phyloP scores from a whole-genome alignment of 2,797 vertebrate genomes.

The Lepus townsendii region DNA sequence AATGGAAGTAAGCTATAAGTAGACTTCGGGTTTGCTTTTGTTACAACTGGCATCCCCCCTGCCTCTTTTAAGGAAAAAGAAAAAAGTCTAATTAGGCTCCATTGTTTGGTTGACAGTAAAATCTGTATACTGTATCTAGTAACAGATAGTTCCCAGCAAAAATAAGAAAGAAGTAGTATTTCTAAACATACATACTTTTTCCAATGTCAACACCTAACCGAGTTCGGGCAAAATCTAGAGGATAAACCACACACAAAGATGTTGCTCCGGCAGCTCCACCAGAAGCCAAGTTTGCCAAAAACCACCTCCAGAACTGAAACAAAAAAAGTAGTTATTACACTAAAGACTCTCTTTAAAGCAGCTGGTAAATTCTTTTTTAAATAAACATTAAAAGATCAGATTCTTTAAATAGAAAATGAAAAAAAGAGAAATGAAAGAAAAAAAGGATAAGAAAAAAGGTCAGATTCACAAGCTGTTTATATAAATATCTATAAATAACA shows the following conservation, averaged over 20 bases:
- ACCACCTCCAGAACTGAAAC: slow-evolving; percentile 85
- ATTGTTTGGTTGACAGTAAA: background rate
- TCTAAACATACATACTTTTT: slow-evolving; percentile 79
- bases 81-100: slow-evolving; percentile 20
- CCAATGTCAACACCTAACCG: slow-evolving; percentile 82
- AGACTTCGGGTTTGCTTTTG: background rate
- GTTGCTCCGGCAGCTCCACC: slow-evolving; percentile 85
- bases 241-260: slow-evolving; percentile 84
- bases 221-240: slow-evolving; percentile 83
- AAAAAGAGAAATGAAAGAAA: no score
- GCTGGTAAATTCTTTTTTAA: slow-evolving; percentile 1
- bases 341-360: slow-evolving; percentile 38
- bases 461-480: slow-evolving; percentile 21
- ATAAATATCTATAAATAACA: background rate
- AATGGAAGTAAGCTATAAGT: background rate
- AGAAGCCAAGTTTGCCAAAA: slow-evolving; percentile 85
- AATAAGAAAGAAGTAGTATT: slow-evolving; percentile 47
- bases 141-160: slow-evolving; percentile 45
- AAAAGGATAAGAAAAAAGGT: background rate
- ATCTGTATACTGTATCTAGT: background rate
- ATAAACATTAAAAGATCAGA: slow-evolving; percentile 24
- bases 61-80: slow-evolving; percentile 10
- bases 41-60: background rate
- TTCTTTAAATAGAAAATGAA: no score
- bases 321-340: slow-evolving; percentile 59